Conservation (phyloP, 2,113 vertebrate genomes). For the Natator depressus region DNA sequence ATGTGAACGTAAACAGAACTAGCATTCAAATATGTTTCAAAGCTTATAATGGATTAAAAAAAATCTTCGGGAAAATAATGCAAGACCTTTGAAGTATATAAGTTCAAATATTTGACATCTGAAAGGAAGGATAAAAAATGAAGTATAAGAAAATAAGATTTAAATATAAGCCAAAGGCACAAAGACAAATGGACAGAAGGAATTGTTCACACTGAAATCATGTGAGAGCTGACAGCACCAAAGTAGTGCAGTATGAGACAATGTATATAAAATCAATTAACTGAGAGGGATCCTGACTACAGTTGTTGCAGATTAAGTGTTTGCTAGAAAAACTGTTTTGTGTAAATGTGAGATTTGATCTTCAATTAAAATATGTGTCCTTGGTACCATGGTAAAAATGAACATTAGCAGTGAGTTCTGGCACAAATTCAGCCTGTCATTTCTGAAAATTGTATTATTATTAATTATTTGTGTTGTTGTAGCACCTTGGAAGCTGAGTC, state of each 20-base stretch:
- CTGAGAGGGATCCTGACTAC: neutral
- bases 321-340: neutral
- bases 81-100: neutral
- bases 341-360: neutral
- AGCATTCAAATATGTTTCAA: neutral
- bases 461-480: neutral
- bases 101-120: neutral
- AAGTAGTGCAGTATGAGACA: neutral
- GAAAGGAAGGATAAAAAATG: accelerated
- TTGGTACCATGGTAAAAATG: neutral
- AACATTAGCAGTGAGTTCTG: neutral
- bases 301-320: neutral
- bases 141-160: neutral
- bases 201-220: neutral
- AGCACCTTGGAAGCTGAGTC: neutral
- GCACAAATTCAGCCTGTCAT: neutral
- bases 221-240: neutral
- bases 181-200: neutral
- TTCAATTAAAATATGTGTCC: neutral
- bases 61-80: neutral
- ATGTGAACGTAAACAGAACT: neutral
- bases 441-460: neutral
- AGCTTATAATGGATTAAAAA: neutral
- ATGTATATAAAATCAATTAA: neutral
- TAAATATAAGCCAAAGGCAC: neutral